Conservation (phyloP, 2,888 invertebrate species). For the Cordylochernes scorpioides region DNA sequence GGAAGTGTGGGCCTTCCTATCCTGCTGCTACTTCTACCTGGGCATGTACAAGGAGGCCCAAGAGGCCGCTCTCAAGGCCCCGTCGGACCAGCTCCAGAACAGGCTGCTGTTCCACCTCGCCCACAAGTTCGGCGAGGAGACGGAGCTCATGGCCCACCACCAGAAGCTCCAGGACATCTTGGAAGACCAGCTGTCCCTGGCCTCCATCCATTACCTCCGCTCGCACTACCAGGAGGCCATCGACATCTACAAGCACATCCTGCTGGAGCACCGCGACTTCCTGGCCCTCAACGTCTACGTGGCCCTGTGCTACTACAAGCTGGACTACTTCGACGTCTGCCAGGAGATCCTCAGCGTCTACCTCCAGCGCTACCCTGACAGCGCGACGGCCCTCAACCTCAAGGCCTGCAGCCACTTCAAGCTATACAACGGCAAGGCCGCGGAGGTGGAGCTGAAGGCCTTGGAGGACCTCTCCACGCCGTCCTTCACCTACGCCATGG, state of each 20-base stretch:
- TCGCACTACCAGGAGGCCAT: constrained; percentile 96
- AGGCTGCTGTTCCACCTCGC: constrained; percentile 71
- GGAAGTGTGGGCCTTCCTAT: constrained; percentile 47
- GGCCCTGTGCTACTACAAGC: constrained; percentile 86
- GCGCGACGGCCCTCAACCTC: constrained; percentile 78
- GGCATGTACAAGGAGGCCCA: constrained; percentile 48
- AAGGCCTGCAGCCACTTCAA: constrained; percentile 58
- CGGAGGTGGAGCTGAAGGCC: constrained; percentile 58
- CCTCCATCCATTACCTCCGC: constrained; percentile 79
- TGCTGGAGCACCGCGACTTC: constrained; percentile 68
- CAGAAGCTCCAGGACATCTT: constrained; percentile 56
- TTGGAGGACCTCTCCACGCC: constrained; percentile 40
- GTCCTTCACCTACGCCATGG: constrained; percentile 47
- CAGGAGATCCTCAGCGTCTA: constrained; percentile 74
- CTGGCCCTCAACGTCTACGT: constrained; percentile 88
- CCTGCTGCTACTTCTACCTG: constrained; percentile 81
- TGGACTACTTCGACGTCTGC: constrained; percentile 87
- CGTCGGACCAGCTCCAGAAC: constrained; percentile 37
- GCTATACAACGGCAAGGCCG: constrained; percentile 75
- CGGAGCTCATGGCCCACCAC: constrained; percentile 51
- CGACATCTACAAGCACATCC: constrained; percentile 78
- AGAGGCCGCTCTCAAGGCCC: constrained; percentile 30
- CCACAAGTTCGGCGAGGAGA: constrained; percentile 71
- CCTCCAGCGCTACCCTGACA: constrained; percentile 64
- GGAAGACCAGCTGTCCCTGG: constrained; percentile 81